Conservation (phyloP, 2,797 vertebrate species). For the Monodelphis domestica region DNA sequence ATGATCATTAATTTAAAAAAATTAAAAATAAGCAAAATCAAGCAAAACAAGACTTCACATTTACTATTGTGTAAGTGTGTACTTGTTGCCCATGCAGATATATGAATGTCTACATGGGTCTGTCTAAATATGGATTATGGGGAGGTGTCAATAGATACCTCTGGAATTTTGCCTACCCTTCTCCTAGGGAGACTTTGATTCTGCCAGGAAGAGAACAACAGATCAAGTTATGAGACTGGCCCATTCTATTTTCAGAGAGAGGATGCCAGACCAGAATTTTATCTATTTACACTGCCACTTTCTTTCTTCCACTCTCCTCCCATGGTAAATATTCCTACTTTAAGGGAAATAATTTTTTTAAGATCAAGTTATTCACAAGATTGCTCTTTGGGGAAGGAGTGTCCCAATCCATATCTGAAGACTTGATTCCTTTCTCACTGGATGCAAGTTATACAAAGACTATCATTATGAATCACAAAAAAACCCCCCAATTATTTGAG, state of each 20-base stretch:
- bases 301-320: too few relatives aligned
- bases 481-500: background rate
- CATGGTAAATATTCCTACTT: background rate
- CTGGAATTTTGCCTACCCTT: background rate
- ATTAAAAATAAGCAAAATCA: background rate
- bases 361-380: background rate
- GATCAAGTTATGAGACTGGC: background rate
- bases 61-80: background rate
- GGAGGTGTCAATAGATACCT: background rate
- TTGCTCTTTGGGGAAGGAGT: background rate
- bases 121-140: background rate
- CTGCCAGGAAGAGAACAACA: background rate
- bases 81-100: background rate
- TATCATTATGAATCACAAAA: background rate
- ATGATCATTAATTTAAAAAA: background rate
- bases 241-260: background rate
- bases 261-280: background rate
- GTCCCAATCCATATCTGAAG: background rate
- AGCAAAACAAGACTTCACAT: background rate
- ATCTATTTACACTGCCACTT: background rate
- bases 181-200: background rate
- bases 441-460: background rate
- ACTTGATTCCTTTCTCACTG: background rate
- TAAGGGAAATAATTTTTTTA: background rate
- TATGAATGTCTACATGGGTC: background rate